Percentiles rank a stretch among this genome's conserved stretches.
Evolutionary conservation across 23 tunicate species (phyloP).

Genomic region (Halocynthia aurantium): DNA sequence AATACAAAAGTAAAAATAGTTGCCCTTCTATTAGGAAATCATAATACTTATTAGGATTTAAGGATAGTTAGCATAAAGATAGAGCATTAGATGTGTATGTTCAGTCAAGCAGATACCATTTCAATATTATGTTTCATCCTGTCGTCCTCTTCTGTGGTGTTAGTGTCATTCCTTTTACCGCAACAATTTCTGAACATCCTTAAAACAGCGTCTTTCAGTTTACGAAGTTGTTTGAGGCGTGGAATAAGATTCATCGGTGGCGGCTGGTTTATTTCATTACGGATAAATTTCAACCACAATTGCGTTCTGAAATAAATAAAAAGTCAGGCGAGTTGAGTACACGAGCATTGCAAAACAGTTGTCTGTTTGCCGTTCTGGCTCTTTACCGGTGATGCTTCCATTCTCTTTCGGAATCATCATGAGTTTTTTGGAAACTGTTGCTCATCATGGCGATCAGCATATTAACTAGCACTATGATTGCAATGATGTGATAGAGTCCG

Average conservation of each 20-base stretch:
- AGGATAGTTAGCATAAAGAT: too few relatives aligned
- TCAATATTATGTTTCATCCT: slow-evolving; percentile 5
- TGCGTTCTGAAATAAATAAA: slow-evolving; percentile 50
- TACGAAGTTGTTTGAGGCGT: slow-evolving; percentile 5
- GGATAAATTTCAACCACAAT: slow-evolving; percentile 84
- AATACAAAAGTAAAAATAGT: background rate
- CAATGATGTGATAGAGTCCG: slow-evolving; percentile 72
- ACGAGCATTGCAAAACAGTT: background rate
- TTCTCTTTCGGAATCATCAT: slow-evolving; percentile 89
- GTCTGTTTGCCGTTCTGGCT: background rate
- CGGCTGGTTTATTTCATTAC: slow-evolving; percentile 76
- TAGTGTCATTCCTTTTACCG: background rate
- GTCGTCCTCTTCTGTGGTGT: slow-evolving; percentile 1
- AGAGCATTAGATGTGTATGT: too few relatives aligned
- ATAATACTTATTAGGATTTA: too few relatives aligned
- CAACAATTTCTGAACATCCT: background rate
- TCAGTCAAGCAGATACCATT: background rate
- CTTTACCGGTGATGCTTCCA: slow-evolving; percentile 90
- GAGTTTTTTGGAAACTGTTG: slow-evolving; percentile 92
- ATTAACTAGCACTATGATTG: slow-evolving; percentile 82
- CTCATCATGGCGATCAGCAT: slow-evolving; percentile 99
- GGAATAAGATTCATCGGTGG: slow-evolving; percentile 95
- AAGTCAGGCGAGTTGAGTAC: background rate
- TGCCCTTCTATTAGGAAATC: too few relatives aligned
- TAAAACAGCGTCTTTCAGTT: background rate